phyloP scores from a whole-genome alignment of 2,113 vertebrate species.

The Dinomys branickii region DNA sequence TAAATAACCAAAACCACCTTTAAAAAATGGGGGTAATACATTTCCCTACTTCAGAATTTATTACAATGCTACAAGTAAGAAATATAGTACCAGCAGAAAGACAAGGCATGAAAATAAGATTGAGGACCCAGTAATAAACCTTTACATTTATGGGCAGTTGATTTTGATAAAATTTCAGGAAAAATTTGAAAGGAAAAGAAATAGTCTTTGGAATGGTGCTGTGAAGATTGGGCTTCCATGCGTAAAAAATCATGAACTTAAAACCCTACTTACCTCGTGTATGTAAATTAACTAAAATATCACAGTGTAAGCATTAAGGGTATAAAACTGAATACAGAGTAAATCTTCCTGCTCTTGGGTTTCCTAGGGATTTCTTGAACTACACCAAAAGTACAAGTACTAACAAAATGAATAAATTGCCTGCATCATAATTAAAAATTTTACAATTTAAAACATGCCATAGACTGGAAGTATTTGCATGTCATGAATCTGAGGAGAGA shows the following conservation, averaged over 20 bases:
- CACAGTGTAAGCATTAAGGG: background rate
- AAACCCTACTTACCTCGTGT: background rate
- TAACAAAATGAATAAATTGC: background rate
- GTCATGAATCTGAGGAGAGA: background rate
- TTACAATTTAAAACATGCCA: background rate
- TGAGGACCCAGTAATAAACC: background rate
- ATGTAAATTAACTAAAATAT: background rate
- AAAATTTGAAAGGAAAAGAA: background rate
- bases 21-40: background rate
- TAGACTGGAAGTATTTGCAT: background rate
- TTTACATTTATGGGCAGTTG: background rate
- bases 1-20: background rate
- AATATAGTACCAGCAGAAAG: background rate
- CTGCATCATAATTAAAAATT: background rate
- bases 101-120: background rate
- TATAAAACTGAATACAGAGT: background rate
- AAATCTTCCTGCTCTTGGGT: background rate
- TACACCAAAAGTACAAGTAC: background rate
- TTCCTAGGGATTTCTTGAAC: background rate
- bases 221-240: background rate
- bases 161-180: background rate
- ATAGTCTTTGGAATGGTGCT: background rate
- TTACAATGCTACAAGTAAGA: background rate
- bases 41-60: background rate
- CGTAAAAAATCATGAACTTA: background rate